phyloP scores from a whole-genome alignment of 2,797 vertebrate species.

The Diglossa cyanea region DNA sequence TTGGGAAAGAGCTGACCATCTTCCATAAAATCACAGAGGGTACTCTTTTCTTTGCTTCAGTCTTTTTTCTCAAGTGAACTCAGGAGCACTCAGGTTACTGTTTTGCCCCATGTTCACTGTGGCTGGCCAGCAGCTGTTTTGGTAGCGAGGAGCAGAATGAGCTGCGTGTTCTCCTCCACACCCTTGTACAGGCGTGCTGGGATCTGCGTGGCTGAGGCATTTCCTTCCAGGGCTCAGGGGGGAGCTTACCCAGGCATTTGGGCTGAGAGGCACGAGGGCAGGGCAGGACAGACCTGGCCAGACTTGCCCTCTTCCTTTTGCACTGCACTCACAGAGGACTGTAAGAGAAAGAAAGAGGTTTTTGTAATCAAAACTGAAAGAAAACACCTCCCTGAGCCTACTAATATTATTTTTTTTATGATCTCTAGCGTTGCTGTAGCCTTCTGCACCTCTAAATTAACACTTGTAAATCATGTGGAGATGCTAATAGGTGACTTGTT shows the following conservation, averaged over 20 bases:
- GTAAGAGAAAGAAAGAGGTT: neutral
- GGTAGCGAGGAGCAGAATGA: neutral
- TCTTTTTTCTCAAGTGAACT: rapidly evolving
- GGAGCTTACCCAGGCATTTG: neutral
- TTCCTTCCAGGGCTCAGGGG: neutral
- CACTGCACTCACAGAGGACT: neutral
- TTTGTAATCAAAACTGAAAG: neutral
- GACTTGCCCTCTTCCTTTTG: neutral
- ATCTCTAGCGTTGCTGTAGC: neutral
- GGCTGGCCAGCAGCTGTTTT: neutral
- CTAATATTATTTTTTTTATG: neutral
- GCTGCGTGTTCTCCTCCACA: rapidly evolving
- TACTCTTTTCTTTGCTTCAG: neutral
- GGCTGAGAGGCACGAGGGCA: neutral
- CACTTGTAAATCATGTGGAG: neutral
- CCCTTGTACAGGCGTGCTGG: neutral
- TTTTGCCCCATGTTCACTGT: neutral
- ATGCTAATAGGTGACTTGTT: neutral
- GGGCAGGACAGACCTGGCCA: slow-evolving; percentile 23
- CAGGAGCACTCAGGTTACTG: rapidly evolving
- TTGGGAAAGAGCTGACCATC: rapidly evolving
- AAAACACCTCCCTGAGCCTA: neutral
- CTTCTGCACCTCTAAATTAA: neutral
- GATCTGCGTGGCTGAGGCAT: neutral
- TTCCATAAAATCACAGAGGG: neutral